Conservation (phyloP, 2,797 vertebrate species). For the Pagetopsis macropterus region DNA sequence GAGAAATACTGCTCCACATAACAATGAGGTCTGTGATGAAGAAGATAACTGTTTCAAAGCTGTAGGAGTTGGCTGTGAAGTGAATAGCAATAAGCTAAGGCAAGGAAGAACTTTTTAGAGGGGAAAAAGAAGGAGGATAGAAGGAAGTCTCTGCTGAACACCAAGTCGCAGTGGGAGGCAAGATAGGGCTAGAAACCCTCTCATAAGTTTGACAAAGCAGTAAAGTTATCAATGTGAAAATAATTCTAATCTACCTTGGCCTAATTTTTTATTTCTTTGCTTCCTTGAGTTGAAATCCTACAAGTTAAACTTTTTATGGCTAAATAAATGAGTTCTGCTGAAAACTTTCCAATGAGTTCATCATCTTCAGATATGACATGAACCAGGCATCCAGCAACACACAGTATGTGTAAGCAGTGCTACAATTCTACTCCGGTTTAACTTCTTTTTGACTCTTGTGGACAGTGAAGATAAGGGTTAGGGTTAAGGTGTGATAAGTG, state of each 20-base stretch:
- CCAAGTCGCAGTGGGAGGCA: conserved; percentile 41
- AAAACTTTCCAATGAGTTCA: neutral
- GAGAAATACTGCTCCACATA: conserved; percentile 55
- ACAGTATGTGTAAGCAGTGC: neutral
- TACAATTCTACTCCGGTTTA: neutral
- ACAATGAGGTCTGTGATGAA: conserved; percentile 68
- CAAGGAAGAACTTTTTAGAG: conserved; percentile 32
- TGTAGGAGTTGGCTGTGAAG: conserved; percentile 60
- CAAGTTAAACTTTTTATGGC: neutral
- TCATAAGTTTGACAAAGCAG: conserved; percentile 48
- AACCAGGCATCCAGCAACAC: neutral
- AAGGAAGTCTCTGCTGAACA: conserved; percentile 49
- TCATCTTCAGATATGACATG: neutral
- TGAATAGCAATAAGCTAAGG: conserved; percentile 59
- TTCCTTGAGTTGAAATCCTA: neutral
- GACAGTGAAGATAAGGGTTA: neutral
- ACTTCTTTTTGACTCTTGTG: neutral
- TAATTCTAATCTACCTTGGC: conserved; percentile 10
- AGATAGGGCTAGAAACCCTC: conserved; percentile 31
- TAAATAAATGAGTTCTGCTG: neutral
- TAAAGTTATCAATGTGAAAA: conserved; percentile 38
- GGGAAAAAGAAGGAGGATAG: conserved; percentile 15
- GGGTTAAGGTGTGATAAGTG: neutral
- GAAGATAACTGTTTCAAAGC: conserved; percentile 58
- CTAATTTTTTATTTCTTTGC: conserved; percentile 22